A percentile compares a stretch with the other conserved stretches of the same genome.
Conservation (phyloP, 2,888 invertebrate genomes). For the Rotaria macrura region DNA sequence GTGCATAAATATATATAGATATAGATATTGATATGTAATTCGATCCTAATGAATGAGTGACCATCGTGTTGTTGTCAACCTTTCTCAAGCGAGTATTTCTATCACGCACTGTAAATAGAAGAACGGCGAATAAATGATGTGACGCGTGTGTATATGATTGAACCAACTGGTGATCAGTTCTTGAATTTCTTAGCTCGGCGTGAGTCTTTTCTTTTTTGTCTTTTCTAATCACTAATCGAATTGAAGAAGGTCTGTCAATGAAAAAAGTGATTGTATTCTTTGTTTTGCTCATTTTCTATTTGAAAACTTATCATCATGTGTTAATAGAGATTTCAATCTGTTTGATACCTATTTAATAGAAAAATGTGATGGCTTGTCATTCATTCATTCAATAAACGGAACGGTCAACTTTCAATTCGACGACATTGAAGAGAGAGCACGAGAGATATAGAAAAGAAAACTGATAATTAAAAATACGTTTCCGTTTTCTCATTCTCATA, state of each 20-base stretch:
- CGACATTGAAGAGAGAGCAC: background rate
- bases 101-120: background rate
- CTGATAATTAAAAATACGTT: background rate
- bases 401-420: background rate
- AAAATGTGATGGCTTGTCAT: background rate
- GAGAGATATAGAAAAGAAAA: background rate
- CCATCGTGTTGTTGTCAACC: background rate
- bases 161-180: background rate
- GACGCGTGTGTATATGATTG: background rate
- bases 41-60: background rate
- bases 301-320: background rate
- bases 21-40: background rate
- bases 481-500: background rate
- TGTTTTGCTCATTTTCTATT: background rate
- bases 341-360: slow-evolving; percentile 12
- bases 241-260: background rate
- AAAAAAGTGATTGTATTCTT: background rate
- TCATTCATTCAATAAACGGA: background rate
- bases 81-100: background rate
- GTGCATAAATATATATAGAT: no score
- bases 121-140: background rate
- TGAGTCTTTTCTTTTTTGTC: background rate
- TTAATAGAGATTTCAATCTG: slow-evolving; percentile 4
- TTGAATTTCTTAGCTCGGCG: background rate
- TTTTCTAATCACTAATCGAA: background rate